These are phyloP conservation scores for Melinaea menophilus DNA, from an alignment of 2,888 invertebrate genomes.

Conservation along the genomic window DNA sequence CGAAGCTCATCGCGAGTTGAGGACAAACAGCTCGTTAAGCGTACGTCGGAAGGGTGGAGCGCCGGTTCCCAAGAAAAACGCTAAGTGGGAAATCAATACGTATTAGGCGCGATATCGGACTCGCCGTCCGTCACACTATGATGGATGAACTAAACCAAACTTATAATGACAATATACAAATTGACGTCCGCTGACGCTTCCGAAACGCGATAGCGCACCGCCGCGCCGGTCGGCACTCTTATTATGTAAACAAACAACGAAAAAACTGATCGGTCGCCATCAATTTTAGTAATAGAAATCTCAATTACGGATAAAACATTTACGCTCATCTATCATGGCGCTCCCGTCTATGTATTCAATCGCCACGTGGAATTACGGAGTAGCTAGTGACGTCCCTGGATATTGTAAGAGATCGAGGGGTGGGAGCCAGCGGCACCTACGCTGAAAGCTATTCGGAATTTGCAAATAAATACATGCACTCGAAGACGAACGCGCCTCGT, in stretches of 20 bases:
- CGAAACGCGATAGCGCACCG: conserved; percentile 70
- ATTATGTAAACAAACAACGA: conserved; percentile 74
- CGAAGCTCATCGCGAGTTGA: conserved; percentile 55
- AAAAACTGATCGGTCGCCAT: conserved; percentile 62
- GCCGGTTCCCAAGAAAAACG: conserved; percentile 74
- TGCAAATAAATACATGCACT: conserved; percentile 74
- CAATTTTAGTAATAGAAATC: conserved; percentile 76
- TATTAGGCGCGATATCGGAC: conserved; percentile 77
- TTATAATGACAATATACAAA: conserved; percentile 79
- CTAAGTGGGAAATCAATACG: conserved; percentile 78
- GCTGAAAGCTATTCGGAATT: conserved; percentile 76
- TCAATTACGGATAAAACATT: conserved; percentile 74
- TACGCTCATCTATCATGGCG: conserved; percentile 71
- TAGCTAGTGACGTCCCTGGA: conserved; percentile 66
- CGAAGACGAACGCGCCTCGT: conserved; percentile 54
- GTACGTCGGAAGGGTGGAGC: conserved; percentile 73
- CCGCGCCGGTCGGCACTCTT: conserved; percentile 59
- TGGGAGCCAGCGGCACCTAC: conserved; percentile 68
- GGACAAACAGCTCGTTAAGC: conserved; percentile 77
- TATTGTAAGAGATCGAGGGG: conserved; percentile 75
- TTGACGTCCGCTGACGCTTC: conserved; percentile 72
- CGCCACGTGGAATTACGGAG: conserved; percentile 66
- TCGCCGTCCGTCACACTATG: conserved; percentile 72
- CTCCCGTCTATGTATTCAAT: conserved; percentile 54
- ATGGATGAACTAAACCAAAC: conserved; percentile 75